These are phyloP conservation scores for Manis crassicaudata DNA, from an alignment of 2,797 vertebrate species.

Conservation along the genomic window DNA sequence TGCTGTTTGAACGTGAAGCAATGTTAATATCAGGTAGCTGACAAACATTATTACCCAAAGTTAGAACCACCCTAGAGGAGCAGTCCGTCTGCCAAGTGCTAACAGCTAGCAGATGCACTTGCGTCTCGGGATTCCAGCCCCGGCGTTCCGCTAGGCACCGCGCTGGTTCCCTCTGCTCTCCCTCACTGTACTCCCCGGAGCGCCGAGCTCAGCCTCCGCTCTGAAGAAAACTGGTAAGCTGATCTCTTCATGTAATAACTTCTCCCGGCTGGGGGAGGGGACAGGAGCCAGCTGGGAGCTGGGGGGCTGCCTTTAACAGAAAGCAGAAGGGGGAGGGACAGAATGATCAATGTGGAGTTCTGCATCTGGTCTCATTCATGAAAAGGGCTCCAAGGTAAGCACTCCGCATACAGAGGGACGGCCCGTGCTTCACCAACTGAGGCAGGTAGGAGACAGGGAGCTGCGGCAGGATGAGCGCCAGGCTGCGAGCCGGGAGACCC, in stretches of 20 bases:
- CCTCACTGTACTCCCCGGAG: constrained; percentile 79
- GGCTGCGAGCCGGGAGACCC: neutral
- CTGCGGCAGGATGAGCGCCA: neutral
- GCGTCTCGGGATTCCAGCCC: constrained; percentile 82
- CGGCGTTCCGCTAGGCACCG: constrained; percentile 75
- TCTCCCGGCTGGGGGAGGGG: constrained; percentile 86
- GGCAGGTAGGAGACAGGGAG: constrained; percentile 76
- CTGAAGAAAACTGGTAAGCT: constrained; percentile 88
- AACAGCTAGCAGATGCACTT: constrained; percentile 88
- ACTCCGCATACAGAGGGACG: constrained; percentile 69
- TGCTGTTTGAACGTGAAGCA: constrained; percentile 91
- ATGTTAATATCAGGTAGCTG: constrained; percentile 88
- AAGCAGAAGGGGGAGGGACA: constrained; percentile 87
- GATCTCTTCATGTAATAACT: constrained; percentile 89
- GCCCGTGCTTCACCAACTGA: constrained; percentile 78
- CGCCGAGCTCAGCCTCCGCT: constrained; percentile 85
- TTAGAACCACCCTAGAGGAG: constrained; percentile 85
- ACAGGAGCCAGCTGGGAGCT: constrained; percentile 84
- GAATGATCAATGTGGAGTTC: constrained; percentile 84
- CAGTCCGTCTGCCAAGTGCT: constrained; percentile 84
- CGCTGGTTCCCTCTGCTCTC: constrained; percentile 70
- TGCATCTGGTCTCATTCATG: constrained; percentile 88
- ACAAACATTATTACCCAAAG: constrained; percentile 88
- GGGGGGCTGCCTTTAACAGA: constrained; percentile 85
- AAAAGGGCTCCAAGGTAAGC: constrained; percentile 84